Evolutionary conservation across 1,140 invertebrate genomes (phyloP), one percentile per base, ranked within the genome.

Genomic region (Acyrthosiphon pisum): DNA sequence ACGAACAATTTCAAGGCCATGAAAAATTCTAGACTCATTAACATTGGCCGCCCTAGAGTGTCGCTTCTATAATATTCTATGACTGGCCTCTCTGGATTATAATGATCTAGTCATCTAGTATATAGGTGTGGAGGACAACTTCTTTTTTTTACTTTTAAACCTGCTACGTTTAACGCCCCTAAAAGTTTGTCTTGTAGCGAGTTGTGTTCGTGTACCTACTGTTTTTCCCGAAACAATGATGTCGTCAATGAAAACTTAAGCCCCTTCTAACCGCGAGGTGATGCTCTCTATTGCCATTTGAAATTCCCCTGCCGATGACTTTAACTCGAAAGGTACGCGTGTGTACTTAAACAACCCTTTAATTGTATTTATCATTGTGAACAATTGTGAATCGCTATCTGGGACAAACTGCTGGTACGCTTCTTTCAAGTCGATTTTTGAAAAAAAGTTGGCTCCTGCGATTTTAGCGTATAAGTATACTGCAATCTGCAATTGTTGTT

Each of bases 311-410:
- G 86, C 86, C 44, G 26, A 88, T 26, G 20, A 88, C 14, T 26
- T 50, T 4, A 48, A n/a, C 30, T 9, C 86, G 18, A 88, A 88
- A 1, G 23, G 86, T 50, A 48, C 26, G 44, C 86, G 86, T 0
- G 84, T 88, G 44, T 88, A 88, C 86, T 46, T 48, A 8, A 88
- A 50, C 35, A 88, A 30, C 6, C 41, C 46, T 88, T 88, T 88
- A 6, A 30, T 88, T 9, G 86, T 88, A 6, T 48, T 88, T 88
- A 88, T 88, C 2, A 46, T 88, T 6, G 41, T 86, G 2, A 86
- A 86, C 6, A 18, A 3, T 41, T 4, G 22, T 41, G 84, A 86
- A 86, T 18, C 22, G 22, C 46, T 14, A 18, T 86, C 84, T 6
- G 30, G 84, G 6, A 86, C 84, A 4, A n/a, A n/a, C n/a, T n/a